These are phyloP conservation scores for Salminus brasiliensis DNA, from an alignment of 2,113 vertebrate genomes.

Conservation along the genomic window DNA sequence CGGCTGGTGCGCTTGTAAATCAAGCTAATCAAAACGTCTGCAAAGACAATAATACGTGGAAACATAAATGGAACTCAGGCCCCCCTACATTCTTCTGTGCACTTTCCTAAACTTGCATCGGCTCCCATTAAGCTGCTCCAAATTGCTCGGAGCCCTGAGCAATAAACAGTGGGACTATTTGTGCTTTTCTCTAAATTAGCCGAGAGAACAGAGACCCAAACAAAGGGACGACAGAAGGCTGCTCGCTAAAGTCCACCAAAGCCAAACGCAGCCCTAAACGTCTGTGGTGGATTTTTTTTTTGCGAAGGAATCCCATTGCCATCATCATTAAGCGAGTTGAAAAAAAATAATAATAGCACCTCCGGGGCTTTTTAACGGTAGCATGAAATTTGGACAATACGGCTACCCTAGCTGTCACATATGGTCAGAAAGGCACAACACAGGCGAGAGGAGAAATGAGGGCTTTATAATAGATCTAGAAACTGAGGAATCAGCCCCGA, in stretches of 20 bases:
- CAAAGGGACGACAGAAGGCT: conserved; percentile 15
- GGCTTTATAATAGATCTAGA: not conserved
- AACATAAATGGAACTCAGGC: no score
- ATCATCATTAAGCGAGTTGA: conserved; percentile 14
- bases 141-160: conserved; percentile 31
- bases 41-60: conserved; percentile 15
- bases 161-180: conserved; percentile 31
- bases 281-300: not conserved
- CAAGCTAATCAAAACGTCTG: conserved; percentile 6
- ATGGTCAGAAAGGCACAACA: conserved; percentile 5
- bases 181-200: conserved; percentile 29
- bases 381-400: conserved; percentile 1
- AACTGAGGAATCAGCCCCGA: not conserved
- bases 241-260: not conserved
- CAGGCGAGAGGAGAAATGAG: not conserved
- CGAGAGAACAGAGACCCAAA: not conserved
- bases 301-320: conserved; percentile 1
- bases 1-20: not conserved
- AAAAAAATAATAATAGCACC: conserved; percentile 17
- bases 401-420: not conserved
- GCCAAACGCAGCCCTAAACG: conserved; percentile 11
- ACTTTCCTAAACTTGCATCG: conserved; percentile 5
- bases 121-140: conserved; percentile 11
- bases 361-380: not conserved
- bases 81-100: no score